Evolutionary conservation across 2,797 vertebrate species (phyloP), one percentile per base, ranked within the genome.

Genomic region (Poeciliopsis gracilis): DNA sequence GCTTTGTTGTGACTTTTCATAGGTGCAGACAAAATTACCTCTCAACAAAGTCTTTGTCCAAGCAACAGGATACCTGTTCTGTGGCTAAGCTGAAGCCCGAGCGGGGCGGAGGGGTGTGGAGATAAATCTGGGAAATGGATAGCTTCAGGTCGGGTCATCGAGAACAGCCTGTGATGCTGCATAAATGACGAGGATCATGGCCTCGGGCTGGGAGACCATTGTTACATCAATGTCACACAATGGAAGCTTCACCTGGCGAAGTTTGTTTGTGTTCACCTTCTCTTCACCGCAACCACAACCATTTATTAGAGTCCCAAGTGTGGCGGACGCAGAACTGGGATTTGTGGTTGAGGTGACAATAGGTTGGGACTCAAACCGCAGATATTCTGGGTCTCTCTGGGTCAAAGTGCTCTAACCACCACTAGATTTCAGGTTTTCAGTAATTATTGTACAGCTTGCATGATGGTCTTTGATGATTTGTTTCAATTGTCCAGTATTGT

Each of bases 11-110:
- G 73, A 75, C 78, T 85, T 86, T 91, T 83, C 81, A 77, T 92
- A 86, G 84, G 83, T 81, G 87, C 77, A 88, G 86, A 92, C 90
- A 76, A 88, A 90, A 89, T 93, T 93, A 92, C 90, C 90, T 84
- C 84, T 76, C 81, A 85, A 82, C 81, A 83, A 91, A 90, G 84
- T 87, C 76, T 92, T 94, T 92, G 92, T 94, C 85, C 63, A 15
- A 41, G 82, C 83, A 90, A 85, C 36, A 69, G 86, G 87, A 92
- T 88, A 88, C 80, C 79, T 79, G 84, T 47, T 87, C 57, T 84
- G 76, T 82, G 84, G 84, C 75, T 79, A 82, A 78, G 85, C 77
- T 47, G 85, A 84, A 89, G 79, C 76, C 73, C 33, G 75, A 63
- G 80, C 55, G 20, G 16, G 18, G 5, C 1, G 57, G 72, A 15